Evolutionary conservation across 2,113 vertebrate genomes (phyloP), one percentile per base, ranked within the genome.

Genomic region (Aplodontia rufa): DNA sequence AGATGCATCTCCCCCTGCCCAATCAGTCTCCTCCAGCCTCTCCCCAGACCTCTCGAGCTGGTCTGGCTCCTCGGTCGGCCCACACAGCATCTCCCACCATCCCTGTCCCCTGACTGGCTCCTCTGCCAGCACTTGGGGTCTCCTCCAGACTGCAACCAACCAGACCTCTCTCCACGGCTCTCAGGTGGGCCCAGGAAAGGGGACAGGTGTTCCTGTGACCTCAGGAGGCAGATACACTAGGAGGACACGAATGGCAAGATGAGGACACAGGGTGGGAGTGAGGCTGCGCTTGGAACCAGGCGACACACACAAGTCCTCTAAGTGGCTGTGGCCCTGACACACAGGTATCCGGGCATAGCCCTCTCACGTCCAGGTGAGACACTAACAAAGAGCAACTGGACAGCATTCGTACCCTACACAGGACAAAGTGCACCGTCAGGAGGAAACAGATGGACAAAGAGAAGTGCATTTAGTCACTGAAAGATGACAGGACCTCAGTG

Each of bases 231-330:
- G 42, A 51, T 1, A n/a, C 40, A 3, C 37, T 1, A 1, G 17
- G 42, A 12, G 16, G 66, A 26, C 16, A 51, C 8, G 17, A 26
- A 58, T 5, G 16, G n/a, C 14, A 68, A 45, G 24, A 24, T 40
- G 32, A 64, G 45, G 75, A 6, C 60, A 8, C 28, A 35, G 4
- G 64, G 64, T 66, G n/a, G n/a, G n/a, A n/a, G n/a, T n/a, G 58
- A 60, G 24, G 45, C 74, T 20, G 17, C 28, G 4, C 3, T 1
- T 0, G 0, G 12, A 9, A 13, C 28, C 22, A 82, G 68, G 75
- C 28, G 20, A 83, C 40, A 78, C 22, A 42, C 5, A 30, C 71
- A 92, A 58, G 40, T 16, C 24, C 32, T 58, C 60, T 6, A 22
- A 66, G 91, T 81, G 35, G 14, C 11, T 1, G 5, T 7, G 17